phyloP scores from a whole-genome alignment of 2,797 vertebrate species.

The Tinamus major region DNA sequence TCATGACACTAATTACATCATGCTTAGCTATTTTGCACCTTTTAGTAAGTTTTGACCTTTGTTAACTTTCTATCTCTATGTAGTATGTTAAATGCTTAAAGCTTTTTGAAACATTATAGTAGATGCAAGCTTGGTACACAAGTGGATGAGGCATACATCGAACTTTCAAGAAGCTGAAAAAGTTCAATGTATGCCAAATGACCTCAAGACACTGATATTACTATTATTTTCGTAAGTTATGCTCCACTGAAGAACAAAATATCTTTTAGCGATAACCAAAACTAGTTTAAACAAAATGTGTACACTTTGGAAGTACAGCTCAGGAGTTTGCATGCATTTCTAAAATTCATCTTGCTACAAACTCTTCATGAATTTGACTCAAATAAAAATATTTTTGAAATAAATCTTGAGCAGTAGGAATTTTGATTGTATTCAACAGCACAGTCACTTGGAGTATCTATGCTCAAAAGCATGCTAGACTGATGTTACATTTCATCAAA shows the following conservation, averaged over 20 bases:
- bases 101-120: not conserved
- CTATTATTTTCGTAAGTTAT: not conserved
- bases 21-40: not conserved
- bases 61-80: not conserved
- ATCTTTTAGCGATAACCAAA: not conserved
- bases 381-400: not conserved
- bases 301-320: not conserved
- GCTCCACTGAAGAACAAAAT: not conserved
- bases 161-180: not conserved
- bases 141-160: not conserved
- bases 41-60: not conserved
- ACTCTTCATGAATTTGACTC: not conserved
- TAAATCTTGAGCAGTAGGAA: not conserved
- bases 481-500: not conserved
- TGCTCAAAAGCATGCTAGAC: not conserved
- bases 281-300: not conserved
- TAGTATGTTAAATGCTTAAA: not conserved
- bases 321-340: not conserved
- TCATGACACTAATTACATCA: not conserved
- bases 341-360: not conserved
- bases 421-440: not conserved
- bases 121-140: not conserved
- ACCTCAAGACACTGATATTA: not conserved
- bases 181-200: not conserved
- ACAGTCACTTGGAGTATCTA: not conserved